Evolutionary conservation across 2,888 invertebrate genomes (phyloP).

Genomic region (Drosophila cognata): DNA sequence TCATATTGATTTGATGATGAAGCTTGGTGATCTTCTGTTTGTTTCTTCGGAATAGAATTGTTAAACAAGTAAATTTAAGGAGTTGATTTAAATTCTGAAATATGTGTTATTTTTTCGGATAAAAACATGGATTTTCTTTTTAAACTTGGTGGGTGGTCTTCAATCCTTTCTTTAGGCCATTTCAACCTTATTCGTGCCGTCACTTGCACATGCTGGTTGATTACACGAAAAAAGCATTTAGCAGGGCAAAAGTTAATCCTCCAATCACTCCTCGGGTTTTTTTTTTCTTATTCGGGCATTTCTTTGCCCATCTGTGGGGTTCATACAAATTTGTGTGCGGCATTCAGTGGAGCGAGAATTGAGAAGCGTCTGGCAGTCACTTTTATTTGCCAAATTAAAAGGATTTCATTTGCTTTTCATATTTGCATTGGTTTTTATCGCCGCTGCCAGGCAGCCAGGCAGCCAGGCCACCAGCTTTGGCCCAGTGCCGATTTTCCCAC

Average conservation of each 20-base stretch:
- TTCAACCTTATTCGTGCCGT: constrained; percentile 32
- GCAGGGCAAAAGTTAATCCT: constrained; percentile 54
- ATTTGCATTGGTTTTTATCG: constrained; percentile 71
- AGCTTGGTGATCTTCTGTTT: background rate
- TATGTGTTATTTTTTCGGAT: background rate
- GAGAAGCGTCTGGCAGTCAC: constrained; percentile 33
- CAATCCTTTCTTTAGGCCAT: background rate
- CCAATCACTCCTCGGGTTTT: constrained; percentile 12
- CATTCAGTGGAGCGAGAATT: constrained; percentile 18
- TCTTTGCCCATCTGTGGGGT: constrained; percentile 30
- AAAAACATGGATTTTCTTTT: constrained; percentile 15
- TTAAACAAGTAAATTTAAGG: background rate
- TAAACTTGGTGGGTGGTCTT: constrained; percentile 10
- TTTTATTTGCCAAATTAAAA: constrained; percentile 79
- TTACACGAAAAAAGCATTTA: constrained; percentile 35
- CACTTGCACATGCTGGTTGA: constrained; percentile 32
- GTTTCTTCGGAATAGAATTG: background rate
- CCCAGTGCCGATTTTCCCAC: constrained; percentile 68
- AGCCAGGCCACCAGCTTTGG: constrained; percentile 13
- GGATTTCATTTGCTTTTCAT: constrained; percentile 75
- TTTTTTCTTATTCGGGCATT: background rate
- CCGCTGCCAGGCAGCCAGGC: constrained; percentile 12
- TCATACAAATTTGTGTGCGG: constrained; percentile 26
- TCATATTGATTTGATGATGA: background rate
- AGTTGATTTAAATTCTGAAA: constrained; percentile 1